Base-by-base conservation (phyloP, 2,888 invertebrate species). In the Carpatolechia fugitivella region DNA sequence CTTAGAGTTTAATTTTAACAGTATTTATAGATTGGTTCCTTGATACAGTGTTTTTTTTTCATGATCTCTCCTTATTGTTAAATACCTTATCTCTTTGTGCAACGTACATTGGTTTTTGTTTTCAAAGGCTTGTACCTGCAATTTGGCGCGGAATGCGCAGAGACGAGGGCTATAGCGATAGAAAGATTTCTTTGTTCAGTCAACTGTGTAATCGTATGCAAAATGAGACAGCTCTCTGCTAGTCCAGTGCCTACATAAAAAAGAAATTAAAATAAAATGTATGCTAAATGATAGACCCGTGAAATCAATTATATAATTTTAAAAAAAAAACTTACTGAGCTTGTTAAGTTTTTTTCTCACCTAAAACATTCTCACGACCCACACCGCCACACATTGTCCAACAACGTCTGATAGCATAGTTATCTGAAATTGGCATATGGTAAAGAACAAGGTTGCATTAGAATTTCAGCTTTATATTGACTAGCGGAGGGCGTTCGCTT, bases 381-480 rank as follows among this genome's bases (percentile, higher is more conserved):
- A n/a, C n/a, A n/a, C n/a, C n/a, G n/a, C n/a, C 20, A 11, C 41
- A 41, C 69, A 76, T 72, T 80, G 85, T 82, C 83, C 80, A 67
- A 80, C 76, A 82, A n/a, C n/a, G n/a, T 82, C 83, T 78, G 85
- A 87, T 88, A 86, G 78, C 66, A 70, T 76, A 44, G 44, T 44
- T 44, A 81, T 78, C 76, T 72, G 66, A 76, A 24, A 80, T 77
- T 84, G 83, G 83, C 82, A 83, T 81, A 85, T 82, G 82, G 76
- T 81, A 73, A 79, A 80, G n/a, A 65, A 47, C 55, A 53, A 7
- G n/a, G 10, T 4, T n/a, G 13, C 1, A 35, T 35, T 44, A 7
- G 55, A 57, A 75, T 65, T 64, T 18, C 24, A 38, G 33, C 59
- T 67, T 65, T 74, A 60, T 36, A 6, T 0, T 44, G n/a, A 2